Conservation (phyloP, 2,113 vertebrate genomes). For the Chrysochloris asiatica region DNA sequence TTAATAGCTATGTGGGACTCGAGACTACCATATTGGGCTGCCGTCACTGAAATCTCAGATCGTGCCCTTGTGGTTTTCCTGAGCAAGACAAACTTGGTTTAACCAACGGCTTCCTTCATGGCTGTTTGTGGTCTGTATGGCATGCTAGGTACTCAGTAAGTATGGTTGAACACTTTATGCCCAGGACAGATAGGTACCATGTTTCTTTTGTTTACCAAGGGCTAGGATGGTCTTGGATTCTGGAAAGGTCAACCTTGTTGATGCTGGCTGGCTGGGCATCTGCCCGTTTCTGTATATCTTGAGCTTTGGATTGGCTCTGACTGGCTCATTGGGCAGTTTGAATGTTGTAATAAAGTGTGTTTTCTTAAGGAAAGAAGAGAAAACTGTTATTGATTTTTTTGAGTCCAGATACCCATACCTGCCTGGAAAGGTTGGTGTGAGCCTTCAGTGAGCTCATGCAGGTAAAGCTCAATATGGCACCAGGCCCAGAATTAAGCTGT, state of each 20-base stretch:
- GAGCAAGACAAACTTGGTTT: rapidly evolving
- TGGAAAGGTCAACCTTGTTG: too few relatives aligned
- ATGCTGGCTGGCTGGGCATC: too few relatives aligned
- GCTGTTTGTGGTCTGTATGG: neutral
- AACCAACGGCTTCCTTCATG: too few relatives aligned
- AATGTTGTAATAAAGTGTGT: neutral
- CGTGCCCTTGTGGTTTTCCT: neutral
- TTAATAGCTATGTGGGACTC: rapidly evolving
- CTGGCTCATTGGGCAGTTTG: neutral
- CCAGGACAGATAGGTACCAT: too few relatives aligned
- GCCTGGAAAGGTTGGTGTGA: rapidly evolving
- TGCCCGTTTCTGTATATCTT: neutral
- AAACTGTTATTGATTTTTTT: neutral
- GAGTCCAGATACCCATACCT: neutral
- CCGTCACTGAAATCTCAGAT: neutral
- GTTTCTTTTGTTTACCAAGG: too few relatives aligned
- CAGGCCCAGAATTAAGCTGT: neutral
- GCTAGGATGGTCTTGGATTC: too few relatives aligned
- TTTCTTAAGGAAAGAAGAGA: neutral
- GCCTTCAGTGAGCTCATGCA: neutral
- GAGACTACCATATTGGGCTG: too few relatives aligned
- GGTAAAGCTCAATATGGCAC: rapidly evolving
- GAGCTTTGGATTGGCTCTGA: neutral
- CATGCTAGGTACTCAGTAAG: rapidly evolving
- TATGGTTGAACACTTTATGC: too few relatives aligned